Base-by-base conservation (phyloP, 2,113 vertebrate genomes). In the Noturus placidus region DNA sequence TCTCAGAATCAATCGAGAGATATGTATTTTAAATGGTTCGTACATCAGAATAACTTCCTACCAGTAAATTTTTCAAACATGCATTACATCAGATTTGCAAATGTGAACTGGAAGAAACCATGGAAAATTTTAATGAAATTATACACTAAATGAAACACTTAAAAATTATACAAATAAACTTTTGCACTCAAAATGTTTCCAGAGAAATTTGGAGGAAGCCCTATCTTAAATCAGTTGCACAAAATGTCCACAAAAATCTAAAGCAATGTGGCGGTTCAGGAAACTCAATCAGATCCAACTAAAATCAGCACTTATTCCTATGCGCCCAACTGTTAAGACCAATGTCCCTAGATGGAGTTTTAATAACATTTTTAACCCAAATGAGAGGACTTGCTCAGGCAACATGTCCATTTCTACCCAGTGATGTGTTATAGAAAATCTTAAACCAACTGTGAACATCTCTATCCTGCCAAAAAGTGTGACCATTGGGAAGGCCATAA, bases 401-500 rank as follows among this genome's bases (percentile, higher is more conserved):
- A 76, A 57, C 22, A 8, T 50, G n/a, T 52, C 54, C 42, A 74
- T 57, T 59, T 56, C 83, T 38, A 46, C 67, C 20, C 69, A 46
- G 54, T 25, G 14, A 61, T 35, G 83, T 84, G 70, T 38, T 30
- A 27, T 14, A 42, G 35, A 42, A 17, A 38, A 38, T 35, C 46
- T 30, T 2, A 27, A 74, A 52, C 25, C 46, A 67, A 52, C 7
- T 4, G 13, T 33, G 17, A 59, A 69, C 20, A 27, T 33, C 54
- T 79, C 72, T 52, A n/a, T 77, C 25, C 69, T 54, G 57, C 61
- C 59, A 57, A 88, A 84, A 56, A 92, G 52, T 15, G 87, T 87
- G 89, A 89, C 56, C 42, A 78, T 90, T 86, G 88, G 88, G 88
- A 91, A 88, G 90, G 92, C 86, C 88, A 92, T 90, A 93, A 93